Conservation (phyloP, 1,140 invertebrate species). For the Matsumurasca onukii region DNA sequence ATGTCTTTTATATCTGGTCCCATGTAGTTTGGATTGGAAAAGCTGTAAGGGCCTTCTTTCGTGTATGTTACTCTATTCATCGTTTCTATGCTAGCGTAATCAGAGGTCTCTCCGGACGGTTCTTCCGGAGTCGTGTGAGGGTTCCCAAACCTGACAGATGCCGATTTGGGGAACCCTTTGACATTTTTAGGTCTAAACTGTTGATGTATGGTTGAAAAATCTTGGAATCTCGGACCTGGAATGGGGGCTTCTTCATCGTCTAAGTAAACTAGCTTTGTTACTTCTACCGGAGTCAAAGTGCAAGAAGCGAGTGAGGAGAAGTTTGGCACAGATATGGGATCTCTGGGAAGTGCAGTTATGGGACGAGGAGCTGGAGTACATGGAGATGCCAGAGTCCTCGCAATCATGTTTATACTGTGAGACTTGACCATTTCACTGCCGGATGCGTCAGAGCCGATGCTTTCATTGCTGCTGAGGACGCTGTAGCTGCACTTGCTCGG, state of each 20-base stretch:
- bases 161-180: constrained; percentile 55
- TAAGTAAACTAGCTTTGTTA: constrained; percentile 66
- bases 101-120: constrained; percentile 67
- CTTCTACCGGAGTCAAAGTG: constrained; percentile 63
- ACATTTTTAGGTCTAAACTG: constrained; percentile 44
- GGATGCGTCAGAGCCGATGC: constrained; percentile 37
- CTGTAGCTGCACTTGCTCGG: constrained; percentile 68
- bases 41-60: constrained; percentile 40
- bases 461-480: constrained; percentile 55
- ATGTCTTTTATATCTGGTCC: constrained; percentile 58
- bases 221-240: constrained; percentile 30
- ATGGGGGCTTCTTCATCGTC: constrained; percentile 56
- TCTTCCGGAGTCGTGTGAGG: constrained; percentile 58
- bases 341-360: constrained; percentile 55
- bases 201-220: constrained; percentile 44
- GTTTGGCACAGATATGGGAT: constrained; percentile 75
- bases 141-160: constrained; percentile 59
- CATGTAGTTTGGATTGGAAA: constrained; percentile 71
- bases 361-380: constrained; percentile 17
- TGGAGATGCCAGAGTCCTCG: constrained; percentile 39
- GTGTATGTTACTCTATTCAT: constrained; percentile 53
- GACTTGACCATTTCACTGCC: constrained; percentile 58
- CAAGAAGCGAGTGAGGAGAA: constrained; percentile 53
- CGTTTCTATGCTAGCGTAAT: constrained; percentile 73
- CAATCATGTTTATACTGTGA: constrained; percentile 61